These are phyloP conservation scores for Phyllotreta cruciferae DNA, from an alignment of 2,888 invertebrate species.

Conservation along the genomic window DNA sequence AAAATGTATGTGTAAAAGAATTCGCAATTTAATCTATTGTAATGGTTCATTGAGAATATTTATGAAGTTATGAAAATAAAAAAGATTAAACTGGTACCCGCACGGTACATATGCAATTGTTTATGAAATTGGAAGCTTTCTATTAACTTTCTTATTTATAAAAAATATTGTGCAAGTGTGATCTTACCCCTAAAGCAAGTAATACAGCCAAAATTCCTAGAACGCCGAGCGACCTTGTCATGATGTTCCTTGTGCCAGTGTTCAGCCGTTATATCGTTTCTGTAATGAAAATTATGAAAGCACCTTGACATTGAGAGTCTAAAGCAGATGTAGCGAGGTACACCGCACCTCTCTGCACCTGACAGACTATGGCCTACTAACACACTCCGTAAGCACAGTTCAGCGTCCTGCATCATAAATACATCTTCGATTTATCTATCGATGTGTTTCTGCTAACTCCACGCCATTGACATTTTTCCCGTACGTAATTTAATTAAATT, in stretches of 20 bases:
- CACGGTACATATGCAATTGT: constrained; percentile 18
- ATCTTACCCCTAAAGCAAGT: constrained; percentile 50
- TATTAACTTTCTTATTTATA: constrained; percentile 2
- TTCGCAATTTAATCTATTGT: background rate
- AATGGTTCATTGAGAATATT: background rate
- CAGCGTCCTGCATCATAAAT: constrained; percentile 50
- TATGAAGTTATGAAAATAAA: constrained; percentile 14
- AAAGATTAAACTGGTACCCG: constrained; percentile 30
- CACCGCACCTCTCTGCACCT: constrained; percentile 44
- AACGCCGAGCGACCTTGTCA: constrained; percentile 52
- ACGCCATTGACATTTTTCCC: constrained; percentile 25
- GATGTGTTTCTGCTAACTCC: constrained; percentile 9
- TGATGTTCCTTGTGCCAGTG: constrained; percentile 50
- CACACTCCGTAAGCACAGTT: constrained; percentile 58
- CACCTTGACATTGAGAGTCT: constrained; percentile 47
- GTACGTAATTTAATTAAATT: background rate
- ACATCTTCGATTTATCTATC: constrained; percentile 40
- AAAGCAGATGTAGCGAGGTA: constrained; percentile 35
- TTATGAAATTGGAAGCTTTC: constrained; percentile 9
- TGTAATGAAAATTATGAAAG: constrained; percentile 56
- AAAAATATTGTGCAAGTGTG: constrained; percentile 23
- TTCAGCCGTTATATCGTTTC: constrained; percentile 50
- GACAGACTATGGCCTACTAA: constrained; percentile 59
- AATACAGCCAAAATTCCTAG: constrained; percentile 49
- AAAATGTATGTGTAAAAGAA: constrained; percentile 6